These are phyloP conservation scores for Pseudomyrmex gracilis DNA, from an alignment of 1,140 invertebrate genomes.

Conservation along the genomic window DNA sequence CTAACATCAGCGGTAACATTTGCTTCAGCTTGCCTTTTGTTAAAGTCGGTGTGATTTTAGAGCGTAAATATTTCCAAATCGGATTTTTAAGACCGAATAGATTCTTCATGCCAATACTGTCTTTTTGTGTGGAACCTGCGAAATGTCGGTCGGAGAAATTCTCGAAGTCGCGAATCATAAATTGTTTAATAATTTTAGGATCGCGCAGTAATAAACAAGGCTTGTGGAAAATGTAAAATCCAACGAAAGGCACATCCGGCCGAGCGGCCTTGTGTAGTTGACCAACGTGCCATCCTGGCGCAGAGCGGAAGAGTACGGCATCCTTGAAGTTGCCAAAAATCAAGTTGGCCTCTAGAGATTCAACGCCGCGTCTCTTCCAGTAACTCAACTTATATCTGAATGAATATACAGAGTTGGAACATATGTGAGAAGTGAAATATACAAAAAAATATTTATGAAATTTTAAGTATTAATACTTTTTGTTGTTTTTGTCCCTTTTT, in stretches of 20 bases:
- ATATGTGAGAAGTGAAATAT: not conserved
- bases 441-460: not conserved
- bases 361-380: conserved; percentile 72
- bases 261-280: conserved; percentile 64
- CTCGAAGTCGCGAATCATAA: conserved; percentile 85
- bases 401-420: not conserved
- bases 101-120: conserved; percentile 73
- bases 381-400: conserved; percentile 51
- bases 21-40: conserved; percentile 81
- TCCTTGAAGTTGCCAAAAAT: conserved; percentile 76
- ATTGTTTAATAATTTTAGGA: conserved; percentile 68
- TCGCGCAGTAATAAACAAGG: conserved; percentile 69
- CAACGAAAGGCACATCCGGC: conserved; percentile 58
- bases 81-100: conserved; percentile 73
- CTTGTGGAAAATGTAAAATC: conserved; percentile 73
- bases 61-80: conserved; percentile 76
- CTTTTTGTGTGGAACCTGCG: conserved; percentile 60
- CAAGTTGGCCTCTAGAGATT: conserved; percentile 60
- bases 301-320: conserved; percentile 64
- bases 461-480: no score
- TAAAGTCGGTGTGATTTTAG: conserved; percentile 33
- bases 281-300: conserved; percentile 81
- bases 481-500: no score
- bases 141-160: conserved; percentile 83
- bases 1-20: conserved; percentile 85